Evolutionary conservation across 2,888 invertebrate genomes (phyloP).

Genomic region (Pachliopta kotzebuea): DNA sequence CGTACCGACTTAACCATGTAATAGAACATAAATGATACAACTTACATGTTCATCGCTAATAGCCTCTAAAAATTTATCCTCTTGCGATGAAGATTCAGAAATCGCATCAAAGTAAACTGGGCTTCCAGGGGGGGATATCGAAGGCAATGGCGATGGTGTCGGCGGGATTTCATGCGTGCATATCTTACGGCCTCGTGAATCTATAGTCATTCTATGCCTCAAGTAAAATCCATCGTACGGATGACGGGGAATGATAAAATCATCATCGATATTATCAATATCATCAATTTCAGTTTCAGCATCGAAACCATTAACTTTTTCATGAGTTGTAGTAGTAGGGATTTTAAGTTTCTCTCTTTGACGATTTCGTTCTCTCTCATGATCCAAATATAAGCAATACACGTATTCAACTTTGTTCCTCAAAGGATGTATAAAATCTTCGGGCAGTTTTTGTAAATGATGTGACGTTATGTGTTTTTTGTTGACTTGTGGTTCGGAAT

Average conservation of each 20-base stretch:
- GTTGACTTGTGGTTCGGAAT: slow-evolving; percentile 4
- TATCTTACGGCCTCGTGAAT: slow-evolving; percentile 63
- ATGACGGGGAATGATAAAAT: slow-evolving; percentile 62
- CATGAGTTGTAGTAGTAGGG: slow-evolving; percentile 33
- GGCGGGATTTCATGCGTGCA: slow-evolving; percentile 70
- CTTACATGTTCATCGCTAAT: slow-evolving; percentile 60
- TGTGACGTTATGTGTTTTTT: not conserved
- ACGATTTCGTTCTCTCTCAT: slow-evolving; percentile 39
- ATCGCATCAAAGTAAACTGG: slow-evolving; percentile 44
- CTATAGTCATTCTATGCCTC: slow-evolving; percentile 63
- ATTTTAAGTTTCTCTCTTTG: slow-evolving; percentile 40
- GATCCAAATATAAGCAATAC: slow-evolving; percentile 51
- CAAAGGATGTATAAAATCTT: slow-evolving; percentile 26
- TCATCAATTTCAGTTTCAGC: slow-evolving; percentile 54
- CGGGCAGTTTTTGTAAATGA: slow-evolving; percentile 27
- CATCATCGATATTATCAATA: no score
- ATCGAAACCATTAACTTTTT: slow-evolving; percentile 50
- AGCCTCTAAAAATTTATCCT: slow-evolving; percentile 36
- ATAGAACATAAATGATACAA: slow-evolving; percentile 32
- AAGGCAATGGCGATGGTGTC: slow-evolving; percentile 48
- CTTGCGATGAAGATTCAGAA: slow-evolving; percentile 34
- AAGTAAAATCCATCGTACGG: slow-evolving; percentile 75
- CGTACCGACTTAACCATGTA: slow-evolving; percentile 32
- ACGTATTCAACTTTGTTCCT: slow-evolving; percentile 40
- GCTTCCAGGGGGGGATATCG: slow-evolving; percentile 44